Conservation (phyloP, 92 coral and sea anemone genomes). For the Palythoa caribaeorum region DNA sequence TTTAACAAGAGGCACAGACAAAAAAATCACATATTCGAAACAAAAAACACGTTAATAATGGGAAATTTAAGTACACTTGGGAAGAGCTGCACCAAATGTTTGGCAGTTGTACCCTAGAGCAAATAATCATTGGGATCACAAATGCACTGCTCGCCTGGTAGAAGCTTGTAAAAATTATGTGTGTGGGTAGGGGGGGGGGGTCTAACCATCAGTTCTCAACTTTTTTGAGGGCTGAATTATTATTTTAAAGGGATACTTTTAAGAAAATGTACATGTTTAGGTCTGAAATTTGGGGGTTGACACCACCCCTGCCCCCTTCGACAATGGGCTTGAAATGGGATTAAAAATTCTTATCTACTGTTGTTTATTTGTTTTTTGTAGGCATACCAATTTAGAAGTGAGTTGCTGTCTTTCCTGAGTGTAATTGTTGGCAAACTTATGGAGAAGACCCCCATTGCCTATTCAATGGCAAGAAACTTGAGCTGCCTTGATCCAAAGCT, state of each 20-base stretch:
- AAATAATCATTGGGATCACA: conserved; percentile 7
- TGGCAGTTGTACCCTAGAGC: neutral
- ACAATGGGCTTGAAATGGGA: conserved; percentile 26
- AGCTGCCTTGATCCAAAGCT: conserved; percentile 53
- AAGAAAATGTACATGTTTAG: conserved; percentile 27
- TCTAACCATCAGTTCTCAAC: conserved; percentile 8
- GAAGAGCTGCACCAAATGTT: conserved; percentile 24
- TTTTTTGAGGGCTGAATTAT: conserved; percentile 16
- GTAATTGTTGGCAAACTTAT: conserved; percentile 49
- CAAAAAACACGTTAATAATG: neutral
- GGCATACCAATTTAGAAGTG: conserved; percentile 47
- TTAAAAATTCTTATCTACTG: conserved; percentile 28
- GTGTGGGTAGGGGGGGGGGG: conserved; percentile 5
- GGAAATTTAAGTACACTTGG: conserved; percentile 19
- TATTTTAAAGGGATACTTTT: conserved; percentile 6
- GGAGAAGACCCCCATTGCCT: conserved; percentile 61
- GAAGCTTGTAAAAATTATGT: neutral
- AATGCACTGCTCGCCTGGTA: conserved; percentile 18
- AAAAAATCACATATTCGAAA: neutral
- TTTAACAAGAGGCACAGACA: conserved; percentile 13
- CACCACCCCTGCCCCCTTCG: conserved; percentile 26
- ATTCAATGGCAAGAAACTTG: conserved; percentile 57
- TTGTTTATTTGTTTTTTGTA: conserved; percentile 15
- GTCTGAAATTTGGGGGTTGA: conserved; percentile 20
- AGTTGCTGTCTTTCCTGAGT: conserved; percentile 46